These are phyloP conservation scores for Sminthopsis crassicaudata DNA, from an alignment of 2,113 vertebrate genomes.

Conservation along the genomic window DNA sequence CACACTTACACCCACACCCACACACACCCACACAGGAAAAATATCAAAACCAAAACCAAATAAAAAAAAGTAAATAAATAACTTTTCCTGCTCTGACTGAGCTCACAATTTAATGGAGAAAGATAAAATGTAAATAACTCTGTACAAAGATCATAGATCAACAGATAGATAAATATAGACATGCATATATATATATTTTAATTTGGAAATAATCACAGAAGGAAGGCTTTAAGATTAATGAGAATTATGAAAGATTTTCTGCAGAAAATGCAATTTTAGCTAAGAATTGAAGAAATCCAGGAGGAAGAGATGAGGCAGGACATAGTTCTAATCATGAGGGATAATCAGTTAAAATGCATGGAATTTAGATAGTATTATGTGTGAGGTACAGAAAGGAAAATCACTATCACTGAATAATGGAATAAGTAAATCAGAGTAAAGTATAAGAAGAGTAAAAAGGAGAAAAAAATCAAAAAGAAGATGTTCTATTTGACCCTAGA, in stretches of 20 bases:
- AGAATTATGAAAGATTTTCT: background rate
- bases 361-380: background rate
- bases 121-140: too few species aligned
- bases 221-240: background rate
- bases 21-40: background rate
- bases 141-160: too few species aligned
- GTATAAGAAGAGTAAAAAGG: background rate
- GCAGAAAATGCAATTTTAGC: background rate
- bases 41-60: too few species aligned
- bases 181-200: background rate
- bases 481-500: background rate
- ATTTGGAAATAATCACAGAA: background rate
- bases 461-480: background rate
- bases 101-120: too few species aligned
- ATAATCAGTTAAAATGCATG: background rate
- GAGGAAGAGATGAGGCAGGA: background rate
- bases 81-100: too few species aligned
- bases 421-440: background rate
- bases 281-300: background rate
- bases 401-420: background rate
- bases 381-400: background rate
- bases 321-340: background rate
- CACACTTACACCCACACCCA: background rate
- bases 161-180: too few species aligned
- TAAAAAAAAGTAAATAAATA: too few species aligned